These are phyloP conservation scores for Porites rus DNA, from an alignment of 92 coral and sea anemone genomes.

Conservation along the genomic window DNA sequence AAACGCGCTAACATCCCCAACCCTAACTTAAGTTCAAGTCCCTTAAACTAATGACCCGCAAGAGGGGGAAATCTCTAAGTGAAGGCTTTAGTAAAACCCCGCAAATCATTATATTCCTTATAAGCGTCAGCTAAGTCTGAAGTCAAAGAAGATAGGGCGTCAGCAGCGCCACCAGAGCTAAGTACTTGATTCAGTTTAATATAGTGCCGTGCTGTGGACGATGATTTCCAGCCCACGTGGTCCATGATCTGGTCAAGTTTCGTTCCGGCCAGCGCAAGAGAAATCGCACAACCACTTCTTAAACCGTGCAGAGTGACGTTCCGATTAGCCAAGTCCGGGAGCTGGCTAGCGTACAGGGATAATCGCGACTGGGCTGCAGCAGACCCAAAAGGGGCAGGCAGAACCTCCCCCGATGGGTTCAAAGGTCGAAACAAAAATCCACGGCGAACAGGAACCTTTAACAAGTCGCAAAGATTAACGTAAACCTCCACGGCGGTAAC, in stretches of 20 bases:
- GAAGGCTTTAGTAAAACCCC: not conserved
- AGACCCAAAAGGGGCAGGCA: constrained; percentile 16
- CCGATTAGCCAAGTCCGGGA: constrained; percentile 9
- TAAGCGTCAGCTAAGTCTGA: not conserved
- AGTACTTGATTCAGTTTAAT: no score
- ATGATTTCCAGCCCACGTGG: no score
- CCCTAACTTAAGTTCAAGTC: no score
- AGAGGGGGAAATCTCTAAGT: not conserved
- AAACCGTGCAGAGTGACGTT: constrained; percentile 8
- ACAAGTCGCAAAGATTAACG: not conserved
- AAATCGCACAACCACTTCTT: no score
- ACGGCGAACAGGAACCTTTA: not conserved
- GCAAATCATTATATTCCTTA: constrained; percentile 5
- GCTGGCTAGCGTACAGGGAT: not conserved
- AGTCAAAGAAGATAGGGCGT: not conserved
- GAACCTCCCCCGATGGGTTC: constrained; percentile 12
- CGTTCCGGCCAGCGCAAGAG: no score
- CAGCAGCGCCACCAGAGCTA: no score
- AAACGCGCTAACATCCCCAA: no score
- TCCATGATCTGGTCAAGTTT: no score
- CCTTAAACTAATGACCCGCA: no score
- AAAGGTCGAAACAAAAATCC: constrained; percentile 31
- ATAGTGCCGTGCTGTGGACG: no score
- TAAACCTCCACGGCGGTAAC: not conserved
- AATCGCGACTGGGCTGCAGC: constrained; percentile 44